Evolutionary conservation across 2,888 invertebrate species (phyloP).

Genomic region (Caenorhabditis japonica): DNA sequence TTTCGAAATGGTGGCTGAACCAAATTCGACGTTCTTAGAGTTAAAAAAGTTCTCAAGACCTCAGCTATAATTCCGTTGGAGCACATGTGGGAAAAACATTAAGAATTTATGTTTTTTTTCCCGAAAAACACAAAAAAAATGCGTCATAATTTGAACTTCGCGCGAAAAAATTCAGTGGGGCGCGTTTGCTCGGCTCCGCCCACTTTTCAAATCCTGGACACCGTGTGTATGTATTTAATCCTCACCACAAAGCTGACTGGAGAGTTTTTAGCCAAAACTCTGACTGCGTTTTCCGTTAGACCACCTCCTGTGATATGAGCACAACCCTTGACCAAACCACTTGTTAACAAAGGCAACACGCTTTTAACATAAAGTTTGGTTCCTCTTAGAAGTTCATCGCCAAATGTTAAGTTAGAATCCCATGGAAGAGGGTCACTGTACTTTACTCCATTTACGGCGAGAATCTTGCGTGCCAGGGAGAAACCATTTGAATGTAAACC

Average conservation of each 20-base stretch:
- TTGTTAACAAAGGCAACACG: constrained; percentile 84
- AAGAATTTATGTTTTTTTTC: no score
- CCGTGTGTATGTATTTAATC: no score
- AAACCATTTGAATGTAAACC: constrained; percentile 96
- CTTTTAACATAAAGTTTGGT: constrained; percentile 89
- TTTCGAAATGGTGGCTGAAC: no score
- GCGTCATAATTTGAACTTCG: no score
- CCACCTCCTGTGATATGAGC: constrained; percentile 97
- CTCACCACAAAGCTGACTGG: constrained; percentile 44
- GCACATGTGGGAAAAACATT: no score
- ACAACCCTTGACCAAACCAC: constrained; percentile 80
- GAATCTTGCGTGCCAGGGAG: constrained; percentile 80
- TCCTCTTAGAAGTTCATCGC: constrained; percentile 86
- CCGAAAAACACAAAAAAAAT: no score
- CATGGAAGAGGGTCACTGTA: constrained; percentile 52
- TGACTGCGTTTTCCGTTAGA: constrained; percentile 88
- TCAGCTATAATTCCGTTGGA: no score
- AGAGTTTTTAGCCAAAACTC: constrained; percentile 81
- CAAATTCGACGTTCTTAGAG: no score
- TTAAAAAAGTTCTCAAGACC: no score
- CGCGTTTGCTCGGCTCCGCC: no score
- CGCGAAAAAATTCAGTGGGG: no score
- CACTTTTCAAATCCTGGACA: no score
- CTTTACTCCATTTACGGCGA: constrained; percentile 47
- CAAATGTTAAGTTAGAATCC: constrained; percentile 48